These are phyloP conservation scores for Papilio xuthus DNA, from an alignment of 1,140 invertebrate genomes.

Conservation along the genomic window DNA sequence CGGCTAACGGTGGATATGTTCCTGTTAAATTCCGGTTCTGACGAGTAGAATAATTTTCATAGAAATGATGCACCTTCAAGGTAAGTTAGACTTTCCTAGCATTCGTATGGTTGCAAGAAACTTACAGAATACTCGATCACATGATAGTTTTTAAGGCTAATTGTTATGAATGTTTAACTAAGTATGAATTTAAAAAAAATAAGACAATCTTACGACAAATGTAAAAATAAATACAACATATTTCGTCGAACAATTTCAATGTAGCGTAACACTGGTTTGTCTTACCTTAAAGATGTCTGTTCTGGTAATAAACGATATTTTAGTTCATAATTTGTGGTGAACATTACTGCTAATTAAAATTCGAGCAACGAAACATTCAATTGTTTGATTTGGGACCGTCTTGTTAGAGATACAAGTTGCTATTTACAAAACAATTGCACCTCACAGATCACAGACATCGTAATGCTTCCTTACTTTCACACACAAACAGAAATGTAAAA, in stretches of 20 bases:
- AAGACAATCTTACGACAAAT: no score
- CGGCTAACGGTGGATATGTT: not conserved
- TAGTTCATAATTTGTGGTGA: not conserved
- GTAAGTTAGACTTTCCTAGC: not conserved
- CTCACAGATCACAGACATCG: not conserved
- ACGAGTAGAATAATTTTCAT: not conserved
- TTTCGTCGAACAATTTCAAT: not conserved
- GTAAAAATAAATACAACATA: no score
- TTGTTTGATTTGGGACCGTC: constrained; percentile 12
- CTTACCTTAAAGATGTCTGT: not conserved
- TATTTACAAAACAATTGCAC: constrained; percentile 9
- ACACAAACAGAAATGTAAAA: no score
- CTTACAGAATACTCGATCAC: not conserved
- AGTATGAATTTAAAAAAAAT: no score
- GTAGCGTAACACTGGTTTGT: not conserved
- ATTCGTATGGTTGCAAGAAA: not conserved
- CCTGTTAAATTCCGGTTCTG: not conserved
- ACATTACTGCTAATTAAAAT: constrained; percentile 8
- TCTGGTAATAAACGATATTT: not conserved
- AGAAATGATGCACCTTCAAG: not conserved
- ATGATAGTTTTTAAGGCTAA: not conserved
- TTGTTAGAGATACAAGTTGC: not conserved
- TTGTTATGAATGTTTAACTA: no score
- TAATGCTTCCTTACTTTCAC: not conserved
- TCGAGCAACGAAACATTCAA: not conserved